phyloP scores from a whole-genome alignment of 2,797 vertebrate genomes.

The Myotis myotis region DNA sequence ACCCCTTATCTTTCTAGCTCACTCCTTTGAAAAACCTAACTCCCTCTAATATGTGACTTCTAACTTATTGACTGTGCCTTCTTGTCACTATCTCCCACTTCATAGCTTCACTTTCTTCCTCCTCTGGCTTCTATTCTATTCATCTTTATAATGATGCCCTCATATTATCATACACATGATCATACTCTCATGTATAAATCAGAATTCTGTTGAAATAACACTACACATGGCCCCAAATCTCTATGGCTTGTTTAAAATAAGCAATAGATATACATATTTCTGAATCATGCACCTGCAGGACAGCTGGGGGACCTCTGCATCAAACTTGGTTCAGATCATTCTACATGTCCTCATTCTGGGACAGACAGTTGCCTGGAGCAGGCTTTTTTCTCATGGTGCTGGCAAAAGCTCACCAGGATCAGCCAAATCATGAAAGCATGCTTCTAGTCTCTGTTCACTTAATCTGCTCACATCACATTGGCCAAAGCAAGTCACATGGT shows the following conservation, averaged over 20 bases:
- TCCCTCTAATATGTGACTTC: background rate
- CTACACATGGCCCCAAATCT: background rate
- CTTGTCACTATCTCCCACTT: background rate
- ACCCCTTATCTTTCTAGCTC: background rate
- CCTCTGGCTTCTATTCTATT: background rate
- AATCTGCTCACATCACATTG: background rate
- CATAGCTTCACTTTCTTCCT: background rate
- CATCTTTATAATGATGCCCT: background rate
- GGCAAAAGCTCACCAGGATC: background rate
- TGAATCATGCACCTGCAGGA: background rate
- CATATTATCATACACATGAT: background rate
- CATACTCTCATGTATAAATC: background rate
- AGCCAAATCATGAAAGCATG: background rate
- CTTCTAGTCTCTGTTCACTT: background rate
- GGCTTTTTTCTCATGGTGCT: background rate
- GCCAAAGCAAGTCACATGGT: background rate
- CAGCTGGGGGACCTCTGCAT: background rate
- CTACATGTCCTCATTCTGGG: background rate
- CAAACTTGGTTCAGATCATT: background rate
- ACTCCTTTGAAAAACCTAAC: background rate
- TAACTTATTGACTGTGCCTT: background rate
- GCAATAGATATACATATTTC: background rate
- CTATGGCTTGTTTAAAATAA: background rate
- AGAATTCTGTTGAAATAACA: conserved; percentile 29
- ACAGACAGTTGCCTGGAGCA: background rate